phyloP scores from a whole-genome alignment of 37 sponge, comb jelly and placozoan species.

The Ianthella basta region DNA sequence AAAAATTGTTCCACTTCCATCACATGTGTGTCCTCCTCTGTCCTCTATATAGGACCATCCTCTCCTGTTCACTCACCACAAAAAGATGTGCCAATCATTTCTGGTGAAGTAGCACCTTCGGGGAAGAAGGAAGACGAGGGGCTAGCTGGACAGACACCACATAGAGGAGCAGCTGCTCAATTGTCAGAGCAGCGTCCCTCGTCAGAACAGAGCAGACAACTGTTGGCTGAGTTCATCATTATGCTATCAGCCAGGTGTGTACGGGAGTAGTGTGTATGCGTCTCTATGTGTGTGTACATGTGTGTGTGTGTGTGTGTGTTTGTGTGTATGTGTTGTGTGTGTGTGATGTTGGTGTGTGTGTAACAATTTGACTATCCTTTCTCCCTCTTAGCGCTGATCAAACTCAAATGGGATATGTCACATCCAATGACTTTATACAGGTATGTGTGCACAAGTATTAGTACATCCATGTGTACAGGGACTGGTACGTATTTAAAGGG shows the following conservation, averaged over 20 bases:
- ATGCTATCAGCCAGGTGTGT: neutral
- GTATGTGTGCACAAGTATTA: neutral
- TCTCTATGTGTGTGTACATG: conserved; percentile 42
- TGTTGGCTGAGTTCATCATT: neutral
- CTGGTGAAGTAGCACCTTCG: too few relatives aligned
- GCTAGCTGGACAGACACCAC: neutral
- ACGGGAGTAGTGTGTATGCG: conserved; percentile 41
- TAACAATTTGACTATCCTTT: neutral
- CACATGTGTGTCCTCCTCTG: too few relatives aligned
- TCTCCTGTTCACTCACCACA: too few relatives aligned
- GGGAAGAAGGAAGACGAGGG: neutral
- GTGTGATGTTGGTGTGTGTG: conserved; percentile 25
- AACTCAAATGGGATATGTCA: neutral
- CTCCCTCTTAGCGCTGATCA: neutral
- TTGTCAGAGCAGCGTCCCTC: neutral
- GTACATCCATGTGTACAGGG: neutral
- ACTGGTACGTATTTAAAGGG: neutral
- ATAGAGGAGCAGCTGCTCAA: neutral
- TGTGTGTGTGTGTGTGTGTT: conserved; percentile 45
- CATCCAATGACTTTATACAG: neutral
- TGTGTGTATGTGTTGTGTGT: conserved; percentile 26
- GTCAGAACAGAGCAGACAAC: neutral
- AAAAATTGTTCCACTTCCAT: too few relatives aligned
- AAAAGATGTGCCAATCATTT: too few relatives aligned
- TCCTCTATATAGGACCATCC: too few relatives aligned